These are phyloP conservation scores for Rhinoderma darwinii DNA, from an alignment of 2,113 vertebrate genomes.

Conservation along the genomic window DNA sequence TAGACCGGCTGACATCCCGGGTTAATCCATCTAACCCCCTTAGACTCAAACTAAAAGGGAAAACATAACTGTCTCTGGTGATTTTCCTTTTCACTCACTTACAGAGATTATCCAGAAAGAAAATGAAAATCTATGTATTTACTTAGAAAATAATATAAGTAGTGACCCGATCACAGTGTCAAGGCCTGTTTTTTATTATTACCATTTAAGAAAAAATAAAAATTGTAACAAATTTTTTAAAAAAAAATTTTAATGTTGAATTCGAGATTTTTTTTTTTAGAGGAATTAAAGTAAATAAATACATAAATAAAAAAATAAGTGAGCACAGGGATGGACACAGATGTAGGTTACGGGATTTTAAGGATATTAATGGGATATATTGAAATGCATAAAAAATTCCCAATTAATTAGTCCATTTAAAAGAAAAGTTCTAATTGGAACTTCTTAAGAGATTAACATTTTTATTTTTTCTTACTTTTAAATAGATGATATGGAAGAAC, in stretches of 20 bases:
- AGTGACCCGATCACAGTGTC: constrained; percentile 12
- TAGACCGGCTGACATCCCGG: constrained; percentile 55
- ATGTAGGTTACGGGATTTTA: neutral
- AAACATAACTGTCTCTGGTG: constrained; percentile 60
- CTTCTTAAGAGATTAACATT: too few species aligned
- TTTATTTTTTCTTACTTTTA: too few species aligned
- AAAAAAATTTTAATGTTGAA: neutral
- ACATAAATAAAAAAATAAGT: neutral
- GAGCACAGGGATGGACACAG: neutral
- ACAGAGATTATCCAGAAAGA: constrained; percentile 67
- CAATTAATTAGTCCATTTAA: too few species aligned
- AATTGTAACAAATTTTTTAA: too few species aligned
- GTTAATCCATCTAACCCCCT: constrained; percentile 64
- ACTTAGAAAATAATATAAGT: constrained; percentile 38
- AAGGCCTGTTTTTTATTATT: neutral
- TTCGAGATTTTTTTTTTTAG: too few species aligned
- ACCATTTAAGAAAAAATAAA: neutral
- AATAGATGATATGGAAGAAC: too few species aligned
- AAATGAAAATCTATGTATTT: constrained; percentile 63
- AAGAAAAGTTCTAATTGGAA: too few species aligned
- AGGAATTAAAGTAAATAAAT: neutral
- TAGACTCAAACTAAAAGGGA: constrained; percentile 63
- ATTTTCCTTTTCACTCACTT: constrained; percentile 65
- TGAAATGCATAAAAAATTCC: too few species aligned
- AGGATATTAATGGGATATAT: too few species aligned